These are phyloP conservation scores for Marmota flaviventris DNA, from an alignment of 2,113 vertebrate genomes.

Conservation along the genomic window DNA sequence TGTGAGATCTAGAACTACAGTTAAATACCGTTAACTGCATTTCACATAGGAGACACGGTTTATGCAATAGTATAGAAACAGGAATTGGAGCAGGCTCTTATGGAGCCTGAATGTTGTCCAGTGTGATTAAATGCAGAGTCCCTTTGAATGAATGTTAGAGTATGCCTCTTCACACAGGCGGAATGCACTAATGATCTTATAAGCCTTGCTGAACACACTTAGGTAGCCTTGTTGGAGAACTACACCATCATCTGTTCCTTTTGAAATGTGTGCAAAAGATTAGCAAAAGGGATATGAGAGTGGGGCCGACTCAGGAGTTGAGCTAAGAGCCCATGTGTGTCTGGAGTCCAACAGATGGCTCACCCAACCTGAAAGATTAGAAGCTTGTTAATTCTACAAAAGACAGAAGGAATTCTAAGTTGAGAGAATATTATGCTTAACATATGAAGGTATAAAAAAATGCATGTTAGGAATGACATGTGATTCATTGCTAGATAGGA, in stretches of 20 bases:
- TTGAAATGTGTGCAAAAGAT: neutral
- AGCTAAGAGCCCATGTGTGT: neutral
- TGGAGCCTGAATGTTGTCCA: fast-evolving
- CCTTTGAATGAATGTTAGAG: neutral
- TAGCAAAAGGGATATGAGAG: neutral
- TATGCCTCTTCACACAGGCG: neutral
- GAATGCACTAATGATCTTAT: neutral
- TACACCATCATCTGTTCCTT: neutral
- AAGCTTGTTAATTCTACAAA: neutral
- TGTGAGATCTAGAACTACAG: too few relatives aligned
- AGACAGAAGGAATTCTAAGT: neutral
- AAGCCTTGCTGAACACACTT: neutral
- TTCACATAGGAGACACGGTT: neutral
- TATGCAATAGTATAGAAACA: neutral
- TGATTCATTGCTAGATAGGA: neutral
- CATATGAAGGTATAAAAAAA: neutral
- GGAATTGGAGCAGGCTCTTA: neutral
- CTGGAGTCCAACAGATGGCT: neutral
- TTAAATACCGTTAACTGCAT: too few relatives aligned
- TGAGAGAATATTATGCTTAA: neutral
- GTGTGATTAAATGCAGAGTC: neutral
- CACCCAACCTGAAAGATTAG: neutral
- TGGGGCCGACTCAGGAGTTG: neutral
- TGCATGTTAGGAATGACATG: neutral
- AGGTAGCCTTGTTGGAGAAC: neutral